phyloP scores from a whole-genome alignment of 2,797 vertebrate species.

The Sus cebifrons region DNA sequence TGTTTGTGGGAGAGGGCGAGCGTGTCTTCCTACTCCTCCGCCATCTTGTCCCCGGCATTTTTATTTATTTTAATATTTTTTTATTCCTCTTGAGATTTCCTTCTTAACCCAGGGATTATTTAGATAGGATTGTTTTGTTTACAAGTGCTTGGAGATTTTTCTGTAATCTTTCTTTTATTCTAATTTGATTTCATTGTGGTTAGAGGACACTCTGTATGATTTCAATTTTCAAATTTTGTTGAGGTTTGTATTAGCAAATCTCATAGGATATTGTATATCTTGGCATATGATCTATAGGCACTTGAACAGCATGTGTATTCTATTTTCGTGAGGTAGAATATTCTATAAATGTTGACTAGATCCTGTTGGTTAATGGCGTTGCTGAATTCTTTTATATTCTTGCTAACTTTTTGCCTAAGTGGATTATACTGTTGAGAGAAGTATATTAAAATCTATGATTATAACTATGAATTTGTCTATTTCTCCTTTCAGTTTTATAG shows the following conservation, averaged over 20 bases:
- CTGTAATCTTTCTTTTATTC: slow-evolving; percentile 18
- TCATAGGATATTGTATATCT: not conserved
- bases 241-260: slow-evolving; percentile 6
- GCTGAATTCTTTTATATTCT: not conserved
- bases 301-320: not conserved
- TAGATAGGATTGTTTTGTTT: slow-evolving; percentile 15
- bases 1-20: too few relatives aligned
- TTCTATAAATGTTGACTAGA: not conserved
- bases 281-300: not conserved
- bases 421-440: not conserved
- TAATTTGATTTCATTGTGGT: slow-evolving; percentile 43
- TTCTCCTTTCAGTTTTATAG: slow-evolving; percentile 3
- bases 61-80: slow-evolving; percentile 35
- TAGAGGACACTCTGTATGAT: slow-evolving; percentile 24
- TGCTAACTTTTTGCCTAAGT: slow-evolving; percentile 22
- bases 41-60: too few relatives aligned
- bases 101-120: slow-evolving; percentile 46
- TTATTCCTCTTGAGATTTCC: not conserved
- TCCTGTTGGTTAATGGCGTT: not conserved
- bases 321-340: not conserved
- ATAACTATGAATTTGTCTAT: slow-evolving; percentile 2
- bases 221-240: slow-evolving; percentile 19
- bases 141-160: slow-evolving; percentile 5
- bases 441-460: not conserved
- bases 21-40: too few relatives aligned